Evolutionary conservation across 2,888 invertebrate genomes (phyloP), one percentile per base, ranked within the genome.

Genomic region (Drosophila testacea): DNA sequence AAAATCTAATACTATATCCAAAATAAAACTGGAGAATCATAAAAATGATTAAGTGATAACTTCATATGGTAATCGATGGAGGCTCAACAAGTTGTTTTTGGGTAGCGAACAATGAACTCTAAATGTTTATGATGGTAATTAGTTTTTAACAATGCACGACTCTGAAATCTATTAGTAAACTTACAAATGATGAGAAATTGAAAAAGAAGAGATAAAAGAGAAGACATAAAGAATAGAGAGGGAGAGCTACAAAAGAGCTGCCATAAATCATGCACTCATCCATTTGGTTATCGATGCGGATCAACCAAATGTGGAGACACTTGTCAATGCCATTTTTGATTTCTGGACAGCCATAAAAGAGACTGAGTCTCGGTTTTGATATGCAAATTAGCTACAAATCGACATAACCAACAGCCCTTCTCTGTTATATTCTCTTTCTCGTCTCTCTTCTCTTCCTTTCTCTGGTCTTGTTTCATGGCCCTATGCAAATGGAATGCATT

Each of bases 41-140:
- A 71, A 77, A 85, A 70, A 62, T 80, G 81, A 84, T 84, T 80
- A 83, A 85, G 81, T 78, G 83, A 80, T 86, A 80, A 78, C 71
- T 73, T 62, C 54, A 61, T 50, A 51, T 51, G 59, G 46, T 16
- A n/a, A 70, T 30, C 74, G 65, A 44, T 70, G 54, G 34, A 16
- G 54, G 61, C 47, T 62, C 46, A 55, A 44, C 42, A 62, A 54
- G 61, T 65, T 67, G 32, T 52, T 62, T 62, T 57, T 46, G 6
- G 34, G 42, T 39, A 9, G n/a, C 41, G 56, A 61, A 73, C 78
- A 67, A 67, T 60, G 70, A 66, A 65, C 57, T 51, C 59, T 44
- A 54, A 71, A 50, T 48, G 71, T 77, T 73, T 75, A 82, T 73
- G 71, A 70, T 70, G 75, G 71, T 72, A 82, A 85, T 83, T 82